phyloP scores from a whole-genome alignment of 2,797 vertebrate genomes.

The Eupleurogrammus muticus region DNA sequence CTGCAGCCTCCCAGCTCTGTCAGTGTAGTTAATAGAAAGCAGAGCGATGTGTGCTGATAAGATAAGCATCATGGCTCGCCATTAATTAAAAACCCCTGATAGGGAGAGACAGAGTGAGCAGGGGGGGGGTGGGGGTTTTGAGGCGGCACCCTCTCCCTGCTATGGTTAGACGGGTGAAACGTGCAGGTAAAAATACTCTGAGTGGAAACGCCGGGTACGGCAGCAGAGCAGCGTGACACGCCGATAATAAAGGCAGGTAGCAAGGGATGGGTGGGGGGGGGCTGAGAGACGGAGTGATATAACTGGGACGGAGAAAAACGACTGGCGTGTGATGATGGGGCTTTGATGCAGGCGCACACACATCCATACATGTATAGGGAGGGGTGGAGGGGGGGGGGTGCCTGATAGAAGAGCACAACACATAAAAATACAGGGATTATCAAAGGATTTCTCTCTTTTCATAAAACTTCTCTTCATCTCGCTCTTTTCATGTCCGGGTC shows the following conservation, averaged over 20 bases:
- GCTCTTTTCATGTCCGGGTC: slow-evolving; percentile 44
- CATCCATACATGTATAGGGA: background rate
- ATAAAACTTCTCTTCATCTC: slow-evolving; percentile 17
- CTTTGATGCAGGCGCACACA: slow-evolving; percentile 44
- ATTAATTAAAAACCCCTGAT: slow-evolving; percentile 83
- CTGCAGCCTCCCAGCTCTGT: slow-evolving; percentile 67
- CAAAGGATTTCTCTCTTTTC: slow-evolving; percentile 48
- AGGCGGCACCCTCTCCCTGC: slow-evolving; percentile 7
- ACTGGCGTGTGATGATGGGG: slow-evolving; percentile 41
- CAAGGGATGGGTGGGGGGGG: slow-evolving; percentile 44
- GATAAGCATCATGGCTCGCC: slow-evolving; percentile 80
- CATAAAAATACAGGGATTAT: slow-evolving; percentile 44
- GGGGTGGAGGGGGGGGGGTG: background rate
- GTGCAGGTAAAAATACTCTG: slow-evolving; percentile 50
- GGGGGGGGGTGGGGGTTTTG: too few relatives aligned
- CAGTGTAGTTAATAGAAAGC: slow-evolving; percentile 79
- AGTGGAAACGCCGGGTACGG: slow-evolving; percentile 41
- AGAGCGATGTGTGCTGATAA: slow-evolving; percentile 82
- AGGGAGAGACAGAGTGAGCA: slow-evolving; percentile 53
- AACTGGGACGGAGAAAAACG: slow-evolving; percentile 66
- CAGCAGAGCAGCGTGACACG: slow-evolving; percentile 47
- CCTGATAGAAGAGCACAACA: slow-evolving; percentile 38
- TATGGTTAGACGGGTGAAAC: slow-evolving; percentile 42
- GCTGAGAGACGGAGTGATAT: slow-evolving; percentile 63
- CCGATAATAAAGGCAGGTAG: slow-evolving; percentile 56